These are phyloP conservation scores for Pedicia rivosa DNA, from an alignment of 2,888 invertebrate species.

Conservation along the genomic window DNA sequence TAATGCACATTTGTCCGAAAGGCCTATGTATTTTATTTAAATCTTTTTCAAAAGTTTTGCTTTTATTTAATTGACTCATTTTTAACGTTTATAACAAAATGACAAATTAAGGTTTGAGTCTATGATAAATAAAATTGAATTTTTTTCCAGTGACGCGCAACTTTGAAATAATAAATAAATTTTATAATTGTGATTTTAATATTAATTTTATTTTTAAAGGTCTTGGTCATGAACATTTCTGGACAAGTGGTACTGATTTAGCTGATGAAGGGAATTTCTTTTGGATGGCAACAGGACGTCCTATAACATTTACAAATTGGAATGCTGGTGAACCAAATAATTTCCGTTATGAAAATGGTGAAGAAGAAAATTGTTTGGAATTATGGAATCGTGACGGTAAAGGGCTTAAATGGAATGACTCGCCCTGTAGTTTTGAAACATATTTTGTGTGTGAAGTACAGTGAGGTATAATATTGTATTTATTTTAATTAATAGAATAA, in stretches of 20 bases:
- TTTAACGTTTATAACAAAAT: too few relatives aligned
- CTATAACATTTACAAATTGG: slow-evolving; percentile 84
- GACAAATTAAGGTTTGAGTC: too few relatives aligned
- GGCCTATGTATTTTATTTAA: too few relatives aligned
- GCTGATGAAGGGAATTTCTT: slow-evolving; percentile 84
- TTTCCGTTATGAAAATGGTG: slow-evolving; percentile 77
- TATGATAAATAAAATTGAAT: too few relatives aligned
- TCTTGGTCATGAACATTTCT: slow-evolving; percentile 80
- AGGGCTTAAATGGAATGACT: slow-evolving; percentile 86
- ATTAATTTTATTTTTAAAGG: slow-evolving; percentile 35
- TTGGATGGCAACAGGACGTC: slow-evolving; percentile 84
- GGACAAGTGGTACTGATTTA: slow-evolving; percentile 83
- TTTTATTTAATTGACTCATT: too few relatives aligned
- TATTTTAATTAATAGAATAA: too few relatives aligned
- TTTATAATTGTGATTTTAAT: too few relatives aligned
- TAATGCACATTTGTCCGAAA: too few relatives aligned
- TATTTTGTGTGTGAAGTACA: slow-evolving; percentile 81
- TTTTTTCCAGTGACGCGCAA: too few relatives aligned
- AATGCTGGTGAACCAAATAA: slow-evolving; percentile 89
- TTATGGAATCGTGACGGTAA: slow-evolving; percentile 83
- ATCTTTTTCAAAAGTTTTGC: too few relatives aligned
- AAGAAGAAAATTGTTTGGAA: slow-evolving; percentile 83
- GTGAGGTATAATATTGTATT: too few relatives aligned
- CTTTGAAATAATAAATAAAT: too few relatives aligned
- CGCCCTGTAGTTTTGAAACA: slow-evolving; percentile 85